phyloP scores from a whole-genome alignment of 2,113 vertebrate species.

The Bubo blakistoni region DNA sequence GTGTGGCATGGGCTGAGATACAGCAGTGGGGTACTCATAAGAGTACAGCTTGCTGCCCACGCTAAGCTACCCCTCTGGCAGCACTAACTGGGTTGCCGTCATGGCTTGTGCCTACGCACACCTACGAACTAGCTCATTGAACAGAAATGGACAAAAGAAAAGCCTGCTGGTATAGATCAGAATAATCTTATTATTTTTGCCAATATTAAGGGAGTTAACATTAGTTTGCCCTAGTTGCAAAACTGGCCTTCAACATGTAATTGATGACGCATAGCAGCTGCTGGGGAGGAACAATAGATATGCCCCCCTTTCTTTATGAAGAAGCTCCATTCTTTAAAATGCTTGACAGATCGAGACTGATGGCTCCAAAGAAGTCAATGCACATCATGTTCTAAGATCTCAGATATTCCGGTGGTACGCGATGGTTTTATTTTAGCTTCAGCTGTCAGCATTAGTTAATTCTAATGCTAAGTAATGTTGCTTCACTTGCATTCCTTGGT shows the following conservation, averaged over 20 bases:
- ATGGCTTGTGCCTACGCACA: background rate
- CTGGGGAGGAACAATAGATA: background rate
- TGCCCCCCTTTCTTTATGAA: background rate
- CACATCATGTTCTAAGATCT: background rate
- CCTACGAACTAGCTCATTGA: fast-evolving
- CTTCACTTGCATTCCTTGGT: background rate
- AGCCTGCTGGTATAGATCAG: background rate
- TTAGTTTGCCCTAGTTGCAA: background rate
- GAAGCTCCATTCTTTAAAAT: background rate
- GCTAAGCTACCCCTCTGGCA: background rate
- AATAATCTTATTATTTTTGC: background rate
- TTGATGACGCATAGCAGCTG: background rate
- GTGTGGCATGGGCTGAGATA: background rate
- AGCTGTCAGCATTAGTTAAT: background rate
- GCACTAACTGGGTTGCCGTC: background rate
- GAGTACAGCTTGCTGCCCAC: background rate
- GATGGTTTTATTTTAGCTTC: slow-evolving; percentile 1
- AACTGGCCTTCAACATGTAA: background rate
- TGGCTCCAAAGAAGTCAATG: background rate
- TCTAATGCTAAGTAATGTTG: background rate
- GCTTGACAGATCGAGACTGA: background rate
- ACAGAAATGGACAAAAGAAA: background rate
- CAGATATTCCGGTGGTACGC: background rate
- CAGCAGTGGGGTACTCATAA: fast-evolving
- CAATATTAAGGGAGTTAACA: background rate